These are phyloP conservation scores for Pseudochirops corinnae DNA, from an alignment of 2,797 vertebrate species.

Conservation along the genomic window DNA sequence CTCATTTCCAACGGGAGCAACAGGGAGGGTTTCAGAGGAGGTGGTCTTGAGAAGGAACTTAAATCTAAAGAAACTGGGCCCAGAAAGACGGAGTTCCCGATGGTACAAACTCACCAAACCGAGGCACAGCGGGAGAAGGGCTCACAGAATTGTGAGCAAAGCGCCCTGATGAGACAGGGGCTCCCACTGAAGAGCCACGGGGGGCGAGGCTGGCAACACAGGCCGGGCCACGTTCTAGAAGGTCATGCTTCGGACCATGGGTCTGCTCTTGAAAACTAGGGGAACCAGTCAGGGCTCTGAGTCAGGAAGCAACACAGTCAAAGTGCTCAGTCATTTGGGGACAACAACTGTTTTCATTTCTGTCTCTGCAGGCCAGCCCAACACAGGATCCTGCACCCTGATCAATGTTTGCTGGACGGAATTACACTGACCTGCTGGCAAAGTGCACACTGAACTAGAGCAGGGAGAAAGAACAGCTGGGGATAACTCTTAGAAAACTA, in stretches of 20 bases:
- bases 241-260: too few relatives aligned
- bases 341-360: neutral
- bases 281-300: neutral
- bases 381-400: neutral
- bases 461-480: neutral
- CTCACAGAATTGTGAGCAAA: neutral
- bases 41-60: neutral
- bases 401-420: neutral
- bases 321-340: neutral
- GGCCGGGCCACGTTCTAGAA: neutral
- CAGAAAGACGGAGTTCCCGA: neutral
- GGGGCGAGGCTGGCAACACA: neutral
- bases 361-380: neutral
- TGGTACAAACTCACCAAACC: neutral
- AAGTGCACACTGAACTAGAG: neutral
- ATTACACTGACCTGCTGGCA: neutral
- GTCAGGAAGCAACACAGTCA: neutral
- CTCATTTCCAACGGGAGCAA: neutral
- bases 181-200: neutral
- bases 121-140: neutral
- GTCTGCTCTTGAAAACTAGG: too few relatives aligned
- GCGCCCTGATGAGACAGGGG: too few relatives aligned
- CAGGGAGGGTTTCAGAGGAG: constrained; percentile 14
- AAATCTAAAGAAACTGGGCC: neutral
- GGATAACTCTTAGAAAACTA: neutral